phyloP scores from a whole-genome alignment of 2,797 vertebrate genomes.

The Trichosurus vulpecula region DNA sequence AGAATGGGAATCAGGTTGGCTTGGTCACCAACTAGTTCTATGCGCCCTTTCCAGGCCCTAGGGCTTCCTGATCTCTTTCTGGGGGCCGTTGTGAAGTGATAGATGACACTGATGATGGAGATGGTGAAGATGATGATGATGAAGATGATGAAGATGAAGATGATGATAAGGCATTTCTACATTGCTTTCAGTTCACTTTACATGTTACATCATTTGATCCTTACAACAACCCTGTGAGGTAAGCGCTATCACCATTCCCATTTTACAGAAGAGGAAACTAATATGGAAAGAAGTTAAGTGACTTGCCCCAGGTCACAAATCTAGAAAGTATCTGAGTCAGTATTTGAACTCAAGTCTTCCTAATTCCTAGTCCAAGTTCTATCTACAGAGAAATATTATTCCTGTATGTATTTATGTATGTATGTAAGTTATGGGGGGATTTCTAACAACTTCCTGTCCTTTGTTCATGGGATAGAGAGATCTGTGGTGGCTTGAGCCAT shows the following conservation, averaged over 20 bases:
- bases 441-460: not conserved
- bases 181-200: not conserved
- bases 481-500: not conserved
- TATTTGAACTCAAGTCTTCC: not conserved
- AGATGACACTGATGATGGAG: too few relatives aligned
- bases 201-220: not conserved
- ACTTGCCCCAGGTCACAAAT: not conserved
- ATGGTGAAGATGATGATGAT: too few relatives aligned
- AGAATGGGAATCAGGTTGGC: not conserved
- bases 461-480: not conserved
- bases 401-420: not conserved
- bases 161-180: not conserved
- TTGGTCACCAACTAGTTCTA: not conserved
- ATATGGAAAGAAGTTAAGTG: not conserved
- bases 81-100: too few relatives aligned
- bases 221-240: not conserved
- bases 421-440: not conserved
- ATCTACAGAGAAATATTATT: not conserved
- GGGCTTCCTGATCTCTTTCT: not conserved
- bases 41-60: not conserved
- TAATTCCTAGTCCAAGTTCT: not conserved
- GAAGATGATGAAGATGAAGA: not conserved
- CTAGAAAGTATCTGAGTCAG: not conserved
- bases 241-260: not conserved
- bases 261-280: not conserved